Base-by-base conservation (phyloP, 2,797 vertebrate species). In the Notoglanidium macrostoma region DNA sequence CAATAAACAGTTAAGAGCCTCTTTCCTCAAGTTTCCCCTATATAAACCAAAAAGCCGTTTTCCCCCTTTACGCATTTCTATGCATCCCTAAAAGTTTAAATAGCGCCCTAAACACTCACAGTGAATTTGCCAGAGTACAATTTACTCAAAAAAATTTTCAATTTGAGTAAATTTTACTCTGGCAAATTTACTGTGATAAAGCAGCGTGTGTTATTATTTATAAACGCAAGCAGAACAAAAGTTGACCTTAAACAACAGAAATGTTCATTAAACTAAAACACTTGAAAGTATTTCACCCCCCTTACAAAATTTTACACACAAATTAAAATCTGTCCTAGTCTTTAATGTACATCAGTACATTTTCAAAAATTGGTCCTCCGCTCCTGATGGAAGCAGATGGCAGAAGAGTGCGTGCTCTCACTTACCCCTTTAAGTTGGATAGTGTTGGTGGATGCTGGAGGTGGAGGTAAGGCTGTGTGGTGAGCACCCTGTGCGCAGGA, bases 381-480 rank as follows among this genome's bases (percentile, higher is more conserved):
- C 3, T 4, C 9, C 8, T 35, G 19, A 44, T 40, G 0, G 14
- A 26, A 49, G 32, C 40, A 55, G 46, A 35, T 11, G 19, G 19
- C n/a, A 23, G 40, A n/a, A 63, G 55, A 51, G 68, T 10, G 44
- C 68, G 63, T 83, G 21, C 9, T 21, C 9, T 21, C 26, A 79
- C 90, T 90, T 89, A 92, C 92, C 91, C 67, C 32, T 90, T 88
- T 26, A 51, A 85, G 89, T 88, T 92, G 63, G 86, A 65, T 90
- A 59, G 90, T 90, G 90, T 89, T 90, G 90, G 87, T 90, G 86
- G 91, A 89, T 92, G 94, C 93, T 94, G 88, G 91, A 89, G 93
- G 87, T 87, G 90, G 91, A 94, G 91, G 93, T 92, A 90, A 94
- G 93, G 93, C 92, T 92, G 90, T 94, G 94, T 93, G 94, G 94